Evolutionary conservation across 1,140 invertebrate genomes (phyloP), one percentile per base, ranked within the genome.

Genomic region (Aphaenogaster rudis): DNA sequence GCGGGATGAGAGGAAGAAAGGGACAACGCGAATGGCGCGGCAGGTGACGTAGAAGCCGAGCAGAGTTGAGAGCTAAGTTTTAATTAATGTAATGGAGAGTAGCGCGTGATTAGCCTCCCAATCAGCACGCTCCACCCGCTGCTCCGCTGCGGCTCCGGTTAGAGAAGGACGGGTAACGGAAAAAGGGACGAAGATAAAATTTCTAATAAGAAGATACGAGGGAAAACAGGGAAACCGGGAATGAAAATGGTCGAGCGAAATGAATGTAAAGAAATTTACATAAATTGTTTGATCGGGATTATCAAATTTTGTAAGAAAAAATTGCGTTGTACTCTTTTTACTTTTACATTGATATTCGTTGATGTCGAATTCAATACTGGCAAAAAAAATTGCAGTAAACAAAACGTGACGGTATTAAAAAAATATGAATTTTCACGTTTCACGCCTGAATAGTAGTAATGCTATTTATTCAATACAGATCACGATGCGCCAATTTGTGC

Each of bases 71-170:
- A 94, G 92, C 92, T 90, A 94, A 94, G 91, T 94, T 95, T 95
- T 95, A 95, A 94, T 95, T 94, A 95, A 93, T 94, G 93, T 94
- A 94, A 95, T 94, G 93, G 93, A 94, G 93, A 94, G 93, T 93
- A 91, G 92, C 91, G 90, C 93, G 93, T 95, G 93, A 95, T 94
- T 95, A 94, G 93, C 93, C 88, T 93, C 88, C 91, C 92, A 92
- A 94, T 94, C 92, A 91, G 90, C 50, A 87, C 82, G 81, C 72
- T 88, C 69, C 87, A 87, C 80, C 72, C 85, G 88, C 67, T 69
- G 52, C 42, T 69, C 28, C 66, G 72, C 42, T 39, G 88, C 45
- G 81, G 76, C 54, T 81, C 28, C 17, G 9, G 42, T 36, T 52
- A 11, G 79, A 88, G 64, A 57, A 61, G 54, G 71, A 79, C 9